Percentiles rank a stretch among this genome's conserved stretches.
phyloP scores from a whole-genome alignment of 2,888 invertebrate species.

The Drosophila infuscata region DNA sequence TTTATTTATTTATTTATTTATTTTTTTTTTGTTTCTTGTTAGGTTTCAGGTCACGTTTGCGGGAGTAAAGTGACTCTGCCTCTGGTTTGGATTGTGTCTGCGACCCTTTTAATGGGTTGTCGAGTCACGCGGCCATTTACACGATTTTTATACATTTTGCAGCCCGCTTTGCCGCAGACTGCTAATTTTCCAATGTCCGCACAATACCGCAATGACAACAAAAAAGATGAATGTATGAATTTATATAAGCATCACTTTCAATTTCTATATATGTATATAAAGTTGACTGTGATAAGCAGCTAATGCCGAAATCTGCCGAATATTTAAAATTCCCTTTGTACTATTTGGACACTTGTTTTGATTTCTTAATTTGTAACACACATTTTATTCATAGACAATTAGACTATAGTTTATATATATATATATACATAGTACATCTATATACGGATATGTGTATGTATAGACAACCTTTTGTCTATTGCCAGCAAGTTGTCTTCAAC shows the following conservation, averaged over 20 bases:
- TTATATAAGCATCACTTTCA: neutral
- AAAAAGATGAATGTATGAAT: neutral
- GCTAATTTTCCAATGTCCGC: constrained; percentile 65
- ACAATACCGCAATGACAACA: constrained; percentile 3
- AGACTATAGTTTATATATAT: neutral
- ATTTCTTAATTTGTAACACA: neutral
- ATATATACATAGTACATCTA: neutral
- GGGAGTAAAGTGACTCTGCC: constrained; percentile 53
- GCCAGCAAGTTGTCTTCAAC: no score
- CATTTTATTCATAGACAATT: neutral
- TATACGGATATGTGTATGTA: no score
- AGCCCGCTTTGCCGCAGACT: constrained; percentile 31
- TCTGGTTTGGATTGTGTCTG: constrained; percentile 46
- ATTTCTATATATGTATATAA: neutral
- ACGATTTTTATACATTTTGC: constrained; percentile 59
- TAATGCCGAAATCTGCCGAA: neutral
- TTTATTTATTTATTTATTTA: neutral
- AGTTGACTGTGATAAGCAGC: neutral
- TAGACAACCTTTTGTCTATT: no score
- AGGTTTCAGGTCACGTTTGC: constrained; percentile 72
- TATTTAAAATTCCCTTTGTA: neutral
- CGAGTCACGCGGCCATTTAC: constrained; percentile 67
- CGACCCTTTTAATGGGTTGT: constrained; percentile 75
- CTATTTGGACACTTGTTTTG: neutral
- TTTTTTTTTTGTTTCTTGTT: constrained; percentile 24